A percentile compares a stretch with the other conserved stretches of the same genome.
phyloP scores from a whole-genome alignment of 2,888 invertebrate genomes.

The Parnassius smintheus region DNA sequence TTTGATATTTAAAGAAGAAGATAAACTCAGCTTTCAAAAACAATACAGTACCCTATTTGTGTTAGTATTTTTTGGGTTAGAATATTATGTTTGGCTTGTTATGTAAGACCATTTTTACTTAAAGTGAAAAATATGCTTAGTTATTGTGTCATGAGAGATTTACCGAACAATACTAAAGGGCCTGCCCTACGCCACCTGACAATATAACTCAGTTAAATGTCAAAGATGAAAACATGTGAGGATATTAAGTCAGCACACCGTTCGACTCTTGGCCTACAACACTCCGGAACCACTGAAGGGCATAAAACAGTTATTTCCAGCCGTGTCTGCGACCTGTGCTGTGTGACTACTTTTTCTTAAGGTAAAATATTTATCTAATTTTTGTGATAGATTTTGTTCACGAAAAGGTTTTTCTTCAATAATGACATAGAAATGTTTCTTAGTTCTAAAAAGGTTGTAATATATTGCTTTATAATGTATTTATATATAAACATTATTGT shows the following conservation, averaged over 20 bases:
- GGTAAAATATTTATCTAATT: constrained; percentile 57
- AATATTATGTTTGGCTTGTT: not conserved
- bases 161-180: constrained; percentile 56
- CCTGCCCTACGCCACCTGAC: constrained; percentile 80
- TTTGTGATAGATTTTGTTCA: constrained; percentile 39
- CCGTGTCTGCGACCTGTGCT: constrained; percentile 40
- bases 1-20: no score
- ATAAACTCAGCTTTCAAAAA: no score
- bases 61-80: not conserved
- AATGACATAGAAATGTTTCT: no score
- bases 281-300: constrained; percentile 78
- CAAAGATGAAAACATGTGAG: constrained; percentile 41
- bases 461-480: no score
- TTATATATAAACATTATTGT: no score
- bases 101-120: constrained; percentile 30
- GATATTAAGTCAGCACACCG: constrained; percentile 68
- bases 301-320: constrained; percentile 80
- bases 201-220: constrained; percentile 28
- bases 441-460: no score
- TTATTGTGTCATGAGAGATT: constrained; percentile 78
- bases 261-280: constrained; percentile 73
- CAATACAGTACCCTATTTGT: no score
- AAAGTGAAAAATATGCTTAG: constrained; percentile 57
- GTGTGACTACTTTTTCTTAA: constrained; percentile 35
- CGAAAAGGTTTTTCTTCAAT: no score